Evolutionary conservation across 2,888 invertebrate species (phyloP), one percentile per base, ranked within the genome.

Genomic region (Andrena trimmerana): DNA sequence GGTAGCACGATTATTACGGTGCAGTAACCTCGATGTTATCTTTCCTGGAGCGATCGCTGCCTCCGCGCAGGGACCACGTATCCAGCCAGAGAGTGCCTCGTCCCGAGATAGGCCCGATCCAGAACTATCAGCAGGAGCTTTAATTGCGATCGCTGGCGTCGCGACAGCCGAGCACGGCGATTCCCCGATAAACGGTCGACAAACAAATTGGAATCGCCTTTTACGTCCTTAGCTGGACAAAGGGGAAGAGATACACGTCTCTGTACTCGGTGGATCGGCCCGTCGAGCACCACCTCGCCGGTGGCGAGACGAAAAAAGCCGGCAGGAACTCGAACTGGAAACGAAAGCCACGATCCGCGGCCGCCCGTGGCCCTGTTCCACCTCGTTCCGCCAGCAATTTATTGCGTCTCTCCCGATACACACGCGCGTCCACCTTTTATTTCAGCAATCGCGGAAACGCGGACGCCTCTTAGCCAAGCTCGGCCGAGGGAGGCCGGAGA

Each of bases 181-280:
- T 87, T 86, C 84, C 83, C 83, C 88, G 90, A 91, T 90, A 90
- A 91, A 87, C 84, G 72, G 73, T 75, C 73, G 85, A 84, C 87
- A 91, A 92, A 91, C 91, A 90, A 92, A 92, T 92, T 91, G 91
- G 87, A 78, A 90, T 89, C 62, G 86, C 91, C 90, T 86, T 92
- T 87, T 88, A 90, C 74, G 90, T 85, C 69, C 57, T 72, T 78
- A 13, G 6, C 24, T 20, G 76, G 27, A 81, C 77, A 86, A 86
- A 88, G 78, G 69, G 20, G 65, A 78, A 20, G 65, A 78, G 59
- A 62, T 63, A 54, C 42, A 7, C 42, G 27, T 42, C 27, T 16
- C 16, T 20, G 36, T 16, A 10, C n/a, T 60, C 27, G 72, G 33
- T n/a, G 24, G 74, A 65, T 33, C 60, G 68, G 48, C 24, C 24